Conservation (phyloP, 1,140 invertebrate genomes). For the Neodiprion virginianus region DNA sequence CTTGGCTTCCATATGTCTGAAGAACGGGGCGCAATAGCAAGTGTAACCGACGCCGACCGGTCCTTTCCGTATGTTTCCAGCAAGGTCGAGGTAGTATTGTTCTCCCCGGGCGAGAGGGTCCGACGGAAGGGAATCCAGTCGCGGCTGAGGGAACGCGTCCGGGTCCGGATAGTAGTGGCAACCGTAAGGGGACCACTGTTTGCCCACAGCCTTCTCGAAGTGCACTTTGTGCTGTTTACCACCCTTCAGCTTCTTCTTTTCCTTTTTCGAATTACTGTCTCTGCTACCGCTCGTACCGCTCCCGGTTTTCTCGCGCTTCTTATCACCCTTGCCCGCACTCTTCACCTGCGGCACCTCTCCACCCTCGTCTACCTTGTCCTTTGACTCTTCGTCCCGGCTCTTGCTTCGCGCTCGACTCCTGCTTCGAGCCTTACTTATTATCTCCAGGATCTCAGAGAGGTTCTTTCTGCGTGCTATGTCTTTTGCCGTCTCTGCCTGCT, state of each 20-base stretch:
- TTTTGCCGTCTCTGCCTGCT: constrained; percentile 89
- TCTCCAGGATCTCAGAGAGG: constrained; percentile 80
- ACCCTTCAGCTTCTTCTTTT: constrained; percentile 55
- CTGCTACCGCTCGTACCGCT: constrained; percentile 57
- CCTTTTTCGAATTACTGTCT: constrained; percentile 56
- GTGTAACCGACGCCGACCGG: constrained; percentile 88
- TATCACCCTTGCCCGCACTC: constrained; percentile 42
- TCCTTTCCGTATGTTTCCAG: constrained; percentile 95
- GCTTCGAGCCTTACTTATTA: constrained; percentile 71
- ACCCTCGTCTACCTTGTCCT: constrained; percentile 53
- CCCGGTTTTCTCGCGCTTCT: constrained; percentile 50
- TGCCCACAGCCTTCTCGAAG: constrained; percentile 54
- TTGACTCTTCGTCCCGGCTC: constrained; percentile 50
- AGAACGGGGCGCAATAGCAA: constrained; percentile 83
- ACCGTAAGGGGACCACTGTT: constrained; percentile 86
- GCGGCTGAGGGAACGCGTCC: constrained; percentile 83
- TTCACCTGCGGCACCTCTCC: constrained; percentile 25
- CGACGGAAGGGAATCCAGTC: constrained; percentile 82
- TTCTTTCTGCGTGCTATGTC: constrained; percentile 91
- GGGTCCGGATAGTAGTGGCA: constrained; percentile 88
- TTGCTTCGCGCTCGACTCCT: constrained; percentile 51
- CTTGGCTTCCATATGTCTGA: constrained; percentile 86
- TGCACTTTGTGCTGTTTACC: constrained; percentile 56
- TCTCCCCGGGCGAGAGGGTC: constrained; percentile 88
- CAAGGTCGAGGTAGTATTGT: constrained; percentile 93